A percentile compares a stretch with the other conserved stretches of the same genome.
phyloP scores from a whole-genome alignment of 1,140 invertebrate genomes.

The Aphaenogaster ashmeadi region DNA sequence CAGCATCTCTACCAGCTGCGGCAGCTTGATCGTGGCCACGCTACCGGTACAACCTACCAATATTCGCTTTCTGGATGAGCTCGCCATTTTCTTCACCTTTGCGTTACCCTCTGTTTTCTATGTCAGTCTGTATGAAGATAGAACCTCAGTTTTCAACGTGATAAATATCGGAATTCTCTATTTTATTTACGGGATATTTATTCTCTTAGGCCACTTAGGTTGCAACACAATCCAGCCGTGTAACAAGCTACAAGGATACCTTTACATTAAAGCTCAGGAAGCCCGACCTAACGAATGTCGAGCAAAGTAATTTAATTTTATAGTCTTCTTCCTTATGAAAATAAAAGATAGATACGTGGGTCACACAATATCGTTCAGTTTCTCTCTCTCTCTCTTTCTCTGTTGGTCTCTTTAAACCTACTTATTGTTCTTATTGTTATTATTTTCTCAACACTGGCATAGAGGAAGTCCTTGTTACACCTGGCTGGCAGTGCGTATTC shows the following conservation, averaged over 20 bases:
- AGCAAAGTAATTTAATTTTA: constrained; percentile 4
- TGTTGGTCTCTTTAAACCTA: background rate
- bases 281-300: background rate
- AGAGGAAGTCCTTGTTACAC: constrained; percentile 34
- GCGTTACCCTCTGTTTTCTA: background rate
- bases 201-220: constrained; percentile 49
- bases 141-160: constrained; percentile 9
- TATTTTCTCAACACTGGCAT: background rate
- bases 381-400: background rate
- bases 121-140: background rate
- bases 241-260: constrained; percentile 36
- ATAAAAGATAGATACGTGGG: constrained; percentile 6
- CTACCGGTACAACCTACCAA: constrained; percentile 96
- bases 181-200: constrained; percentile 20
- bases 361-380: constrained; percentile 22
- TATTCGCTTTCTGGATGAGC: constrained; percentile 87
- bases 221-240: constrained; percentile 18
- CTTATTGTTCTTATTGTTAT: background rate
- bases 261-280: constrained; percentile 40
- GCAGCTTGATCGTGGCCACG: constrained; percentile 96
- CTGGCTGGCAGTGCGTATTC: constrained; percentile 44
- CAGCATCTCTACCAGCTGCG: constrained; percentile 89
- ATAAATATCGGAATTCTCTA: constrained; percentile 47
- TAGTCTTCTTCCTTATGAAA: constrained; percentile 20
- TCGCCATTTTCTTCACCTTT: constrained; percentile 73